Base-by-base conservation (phyloP, 2,797 vertebrate genomes). In the Ispidina picta region DNA sequence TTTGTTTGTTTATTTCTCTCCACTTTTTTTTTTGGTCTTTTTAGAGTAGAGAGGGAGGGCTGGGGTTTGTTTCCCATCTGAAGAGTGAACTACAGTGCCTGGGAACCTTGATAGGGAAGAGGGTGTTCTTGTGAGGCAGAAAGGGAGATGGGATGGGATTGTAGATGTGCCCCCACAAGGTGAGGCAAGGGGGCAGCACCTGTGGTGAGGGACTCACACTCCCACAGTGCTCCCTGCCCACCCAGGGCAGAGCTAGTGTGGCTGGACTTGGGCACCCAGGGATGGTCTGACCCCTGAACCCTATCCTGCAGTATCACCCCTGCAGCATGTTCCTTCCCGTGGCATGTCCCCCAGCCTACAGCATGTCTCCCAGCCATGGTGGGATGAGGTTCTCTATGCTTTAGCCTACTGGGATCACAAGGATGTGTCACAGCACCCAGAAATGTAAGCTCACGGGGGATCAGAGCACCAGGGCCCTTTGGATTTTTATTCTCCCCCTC, bases 1-100 rank as follows among this genome's bases (percentile, higher is more conserved):
- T 87, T 94, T 94, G 93, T 93, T 95, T 93, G 85, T 94, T 93
- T 95, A 81, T 93, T 92, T 92, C 41, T 2, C 55, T 85, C 46
- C 68, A 92, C 60, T 74, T 59, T 54, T 79, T 26, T 29, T 44
- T 12, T 64, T 55, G 68, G 25, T 15, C 44, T 46, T 79, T 35
- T 37, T 44, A 4, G 56, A 43, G 72, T 48, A 19, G 2, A 0
- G 77, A 71, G 81, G 66, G 74, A 92, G 70, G 46, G 52, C 71
- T 66, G 52, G 64, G 68, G 33, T 77, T 92, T 7, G 1, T 78
- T 92, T 88, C 86, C 75, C 77, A 23, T 82, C 75, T 76, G 29
- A 71, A 59, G 91, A 72, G 43, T 71, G 66, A 87, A 63, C 2
- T 1, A 33, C 2, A 0, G 37, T 5, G 5, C 49, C 62, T 62